A percentile compares a stretch with the other conserved stretches of the same genome.
phyloP scores from a whole-genome alignment of 2,113 vertebrate genomes.

The Rhadina sibilatrix region DNA sequence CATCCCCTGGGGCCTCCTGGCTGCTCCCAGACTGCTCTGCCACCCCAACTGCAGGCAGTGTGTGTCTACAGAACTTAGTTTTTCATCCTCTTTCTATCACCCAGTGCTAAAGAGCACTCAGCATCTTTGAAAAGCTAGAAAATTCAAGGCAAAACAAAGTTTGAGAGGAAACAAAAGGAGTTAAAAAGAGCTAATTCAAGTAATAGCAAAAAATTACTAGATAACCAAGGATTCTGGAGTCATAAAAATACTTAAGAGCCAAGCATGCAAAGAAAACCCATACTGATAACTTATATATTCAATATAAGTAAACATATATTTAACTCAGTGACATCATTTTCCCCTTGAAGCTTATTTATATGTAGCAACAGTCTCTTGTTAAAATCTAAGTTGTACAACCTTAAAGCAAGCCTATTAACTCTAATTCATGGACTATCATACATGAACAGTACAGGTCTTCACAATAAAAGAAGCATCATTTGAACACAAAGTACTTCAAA shows the following conservation, averaged over 20 bases:
- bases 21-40: background rate
- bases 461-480: background rate
- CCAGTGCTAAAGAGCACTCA: background rate
- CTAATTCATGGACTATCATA: background rate
- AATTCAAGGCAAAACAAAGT: background rate
- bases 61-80: background rate
- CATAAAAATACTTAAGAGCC: background rate
- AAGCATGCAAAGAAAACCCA: background rate
- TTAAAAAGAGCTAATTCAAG: too few relatives aligned
- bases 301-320: background rate
- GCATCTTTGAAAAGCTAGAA: background rate
- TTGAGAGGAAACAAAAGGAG: background rate
- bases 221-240: background rate
- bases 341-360: background rate
- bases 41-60: fast-evolving
- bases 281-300: background rate
- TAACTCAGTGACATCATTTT: background rate
- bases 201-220: background rate
- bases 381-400: background rate
- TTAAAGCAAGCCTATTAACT: background rate
- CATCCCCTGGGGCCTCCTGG: background rate
- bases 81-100: background rate
- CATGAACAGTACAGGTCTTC: background rate
- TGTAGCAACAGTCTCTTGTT: background rate
- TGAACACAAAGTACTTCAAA: background rate